A percentile compares a stretch with the other conserved stretches of the same genome.
Evolutionary conservation across 2,888 invertebrate species (phyloP).

Genomic region (Troilus luridus): DNA sequence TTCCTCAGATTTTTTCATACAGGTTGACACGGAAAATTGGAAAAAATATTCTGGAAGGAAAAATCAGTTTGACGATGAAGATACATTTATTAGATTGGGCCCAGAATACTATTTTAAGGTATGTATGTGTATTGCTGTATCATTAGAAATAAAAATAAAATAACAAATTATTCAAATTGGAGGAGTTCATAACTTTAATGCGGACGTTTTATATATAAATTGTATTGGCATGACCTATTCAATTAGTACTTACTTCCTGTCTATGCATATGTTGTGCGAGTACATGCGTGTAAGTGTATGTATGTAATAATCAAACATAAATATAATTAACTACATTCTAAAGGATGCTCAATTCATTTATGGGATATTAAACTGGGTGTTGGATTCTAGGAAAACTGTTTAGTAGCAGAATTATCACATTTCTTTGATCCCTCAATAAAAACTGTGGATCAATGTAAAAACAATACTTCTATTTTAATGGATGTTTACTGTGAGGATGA

Average conservation of each 20-base stretch:
- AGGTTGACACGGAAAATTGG: neutral
- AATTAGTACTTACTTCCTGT: neutral
- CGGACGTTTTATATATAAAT: neutral
- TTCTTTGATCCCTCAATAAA: neutral
- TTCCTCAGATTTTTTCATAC: neutral
- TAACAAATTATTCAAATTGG: neutral
- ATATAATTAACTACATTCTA: neutral
- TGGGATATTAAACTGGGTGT: neutral
- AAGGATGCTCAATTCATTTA: neutral
- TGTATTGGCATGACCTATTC: neutral
- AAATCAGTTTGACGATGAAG: constrained; percentile 11
- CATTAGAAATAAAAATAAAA: neutral
- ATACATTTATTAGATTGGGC: neutral
- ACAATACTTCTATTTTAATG: neutral
- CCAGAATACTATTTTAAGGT: neutral
- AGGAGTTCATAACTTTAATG: neutral
- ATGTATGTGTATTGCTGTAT: neutral
- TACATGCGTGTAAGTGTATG: too few species aligned
- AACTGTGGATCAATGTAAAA: neutral
- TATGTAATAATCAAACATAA: neutral
- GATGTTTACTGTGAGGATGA: constrained; percentile 69
- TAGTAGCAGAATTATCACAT: constrained; percentile 10
- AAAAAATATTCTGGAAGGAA: neutral
- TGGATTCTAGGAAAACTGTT: constrained; percentile 20
- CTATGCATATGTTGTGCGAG: too few species aligned